These are phyloP conservation scores for Acrocephalus arundinaceus DNA, from an alignment of 2,113 vertebrate genomes.

Conservation along the genomic window DNA sequence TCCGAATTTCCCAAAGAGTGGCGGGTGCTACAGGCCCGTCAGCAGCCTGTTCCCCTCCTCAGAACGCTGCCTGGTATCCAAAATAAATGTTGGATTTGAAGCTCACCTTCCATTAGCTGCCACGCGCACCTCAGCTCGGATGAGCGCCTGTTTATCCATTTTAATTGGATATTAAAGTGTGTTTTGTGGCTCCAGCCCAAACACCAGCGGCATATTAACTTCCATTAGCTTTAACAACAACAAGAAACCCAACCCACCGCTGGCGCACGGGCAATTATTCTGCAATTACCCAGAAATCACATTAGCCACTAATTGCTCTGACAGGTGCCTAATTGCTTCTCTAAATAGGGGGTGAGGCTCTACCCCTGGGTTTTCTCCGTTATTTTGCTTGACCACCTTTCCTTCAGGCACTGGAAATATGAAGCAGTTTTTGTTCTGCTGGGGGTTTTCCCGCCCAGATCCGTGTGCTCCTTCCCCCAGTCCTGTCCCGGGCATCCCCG, in stretches of 20 bases:
- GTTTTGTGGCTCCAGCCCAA: neutral
- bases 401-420: neutral
- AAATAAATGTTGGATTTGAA: neutral
- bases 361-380: neutral
- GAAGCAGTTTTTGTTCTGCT: neutral
- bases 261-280: conserved; percentile 13
- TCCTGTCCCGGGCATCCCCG: neutral
- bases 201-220: conserved; percentile 17
- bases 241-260: neutral
- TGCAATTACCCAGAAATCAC: conserved; percentile 48
- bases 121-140: neutral
- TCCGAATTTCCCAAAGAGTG: fast-evolving
- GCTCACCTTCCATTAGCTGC: neutral
- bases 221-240: neutral
- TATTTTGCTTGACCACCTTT: conserved; percentile 6
- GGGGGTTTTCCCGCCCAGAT: neutral
- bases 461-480: fast-evolving
- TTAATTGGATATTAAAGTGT: conserved; percentile 9
- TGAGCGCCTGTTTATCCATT: neutral
- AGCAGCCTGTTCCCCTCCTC: fast-evolving
- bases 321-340: conserved; percentile 49
- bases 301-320: conserved; percentile 29
- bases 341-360: neutral
- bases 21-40: neutral
- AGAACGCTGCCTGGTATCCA: neutral